Evolutionary conservation across 2,888 invertebrate species (phyloP).

Genomic region (Druceiella hillmani): DNA sequence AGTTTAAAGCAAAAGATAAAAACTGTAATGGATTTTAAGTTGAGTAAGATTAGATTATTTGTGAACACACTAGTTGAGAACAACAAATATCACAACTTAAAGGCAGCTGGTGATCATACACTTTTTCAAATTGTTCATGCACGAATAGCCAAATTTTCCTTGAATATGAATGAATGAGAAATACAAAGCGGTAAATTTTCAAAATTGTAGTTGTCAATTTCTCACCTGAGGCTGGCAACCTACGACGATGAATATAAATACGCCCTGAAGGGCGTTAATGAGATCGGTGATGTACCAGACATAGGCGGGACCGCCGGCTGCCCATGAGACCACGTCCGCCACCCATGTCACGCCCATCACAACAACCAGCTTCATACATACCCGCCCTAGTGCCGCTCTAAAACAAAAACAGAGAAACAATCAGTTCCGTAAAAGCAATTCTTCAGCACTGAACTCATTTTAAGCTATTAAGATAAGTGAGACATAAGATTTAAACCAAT

Average conservation of each 20-base stretch:
- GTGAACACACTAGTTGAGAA: too few species aligned
- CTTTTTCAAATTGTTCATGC: too few species aligned
- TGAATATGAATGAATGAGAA: too few species aligned
- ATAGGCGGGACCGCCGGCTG: constrained; percentile 72
- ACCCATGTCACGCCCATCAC: constrained; percentile 79
- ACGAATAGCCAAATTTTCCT: too few species aligned
- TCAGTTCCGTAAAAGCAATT: background rate
- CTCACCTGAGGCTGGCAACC: constrained; percentile 85
- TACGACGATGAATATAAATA: constrained; percentile 83
- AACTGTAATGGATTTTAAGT: too few species aligned
- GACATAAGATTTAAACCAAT: constrained; percentile 3
- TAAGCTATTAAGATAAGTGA: background rate
- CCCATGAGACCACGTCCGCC: constrained; percentile 80
- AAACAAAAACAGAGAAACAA: constrained; percentile 33
- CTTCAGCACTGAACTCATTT: constrained; percentile 1
- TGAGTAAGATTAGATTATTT: too few species aligned
- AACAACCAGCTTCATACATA: constrained; percentile 80
- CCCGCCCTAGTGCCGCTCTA: constrained; percentile 76
- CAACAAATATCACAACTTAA: too few species aligned
- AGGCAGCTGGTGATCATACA: too few species aligned
- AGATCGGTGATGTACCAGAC: constrained; percentile 82
- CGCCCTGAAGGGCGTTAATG: constrained; percentile 81
- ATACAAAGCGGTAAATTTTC: too few species aligned
- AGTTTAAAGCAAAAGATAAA: too few species aligned
- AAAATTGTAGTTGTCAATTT: too few species aligned